Evolutionary conservation across 2,888 invertebrate species (phyloP).

Genomic region (Coenonympha arcania): DNA sequence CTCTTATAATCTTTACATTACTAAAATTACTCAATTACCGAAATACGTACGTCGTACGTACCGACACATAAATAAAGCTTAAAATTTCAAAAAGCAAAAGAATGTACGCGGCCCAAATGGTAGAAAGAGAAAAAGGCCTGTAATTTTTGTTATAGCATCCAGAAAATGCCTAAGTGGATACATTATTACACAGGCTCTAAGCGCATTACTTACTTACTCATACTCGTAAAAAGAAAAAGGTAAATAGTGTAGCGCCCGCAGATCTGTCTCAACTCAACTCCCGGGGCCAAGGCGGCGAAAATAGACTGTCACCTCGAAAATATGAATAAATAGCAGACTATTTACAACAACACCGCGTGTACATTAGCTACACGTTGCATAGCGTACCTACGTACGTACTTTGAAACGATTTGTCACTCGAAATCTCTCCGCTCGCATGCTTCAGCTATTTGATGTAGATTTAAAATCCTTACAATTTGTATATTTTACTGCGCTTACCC

Average conservation of each 20-base stretch:
- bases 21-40: too few species aligned
- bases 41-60: too few species aligned
- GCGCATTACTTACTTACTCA: background rate
- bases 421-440: conserved; percentile 29
- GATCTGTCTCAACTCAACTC: conserved; percentile 20
- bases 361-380: conserved; percentile 36
- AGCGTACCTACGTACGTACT: too few species aligned
- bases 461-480: too few species aligned
- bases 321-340: conserved; percentile 48
- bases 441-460: conserved; percentile 12
- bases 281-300: conserved; percentile 34
- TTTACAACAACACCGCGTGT: conserved; percentile 35
- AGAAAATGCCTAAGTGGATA: too few species aligned
- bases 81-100: too few species aligned
- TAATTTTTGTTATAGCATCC: too few species aligned
- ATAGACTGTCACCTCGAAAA: conserved; percentile 53
- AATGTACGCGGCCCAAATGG: too few species aligned
- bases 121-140: too few species aligned
- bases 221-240: conserved; percentile 10
- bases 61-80: too few species aligned
- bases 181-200: background rate
- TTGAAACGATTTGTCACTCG: conserved; percentile 33
- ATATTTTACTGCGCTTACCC: too few species aligned
- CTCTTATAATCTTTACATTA: too few species aligned
- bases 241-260: conserved; percentile 15